phyloP scores from a whole-genome alignment of 2,888 invertebrate genomes.

The Dascillus cervinus region DNA sequence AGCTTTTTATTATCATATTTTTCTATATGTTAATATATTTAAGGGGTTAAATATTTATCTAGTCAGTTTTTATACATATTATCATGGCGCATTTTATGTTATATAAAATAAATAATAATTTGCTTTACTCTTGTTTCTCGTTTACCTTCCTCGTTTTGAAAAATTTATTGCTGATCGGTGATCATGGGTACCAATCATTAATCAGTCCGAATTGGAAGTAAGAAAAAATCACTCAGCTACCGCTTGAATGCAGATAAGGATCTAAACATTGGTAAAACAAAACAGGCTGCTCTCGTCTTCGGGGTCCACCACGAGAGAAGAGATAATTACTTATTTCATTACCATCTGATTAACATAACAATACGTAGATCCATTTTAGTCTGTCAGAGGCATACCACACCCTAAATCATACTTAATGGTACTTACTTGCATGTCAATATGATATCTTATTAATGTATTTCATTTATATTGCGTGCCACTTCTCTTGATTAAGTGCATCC shows the following conservation, averaged over 20 bases:
- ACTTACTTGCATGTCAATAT: constrained; percentile 16
- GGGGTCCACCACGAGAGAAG: constrained; percentile 11
- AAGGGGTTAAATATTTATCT: constrained; percentile 16
- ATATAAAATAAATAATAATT: constrained; percentile 15
- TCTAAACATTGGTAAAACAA: constrained; percentile 21
- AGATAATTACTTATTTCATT: constrained; percentile 31
- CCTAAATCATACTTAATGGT: constrained; percentile 17
- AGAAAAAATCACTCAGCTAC: constrained; percentile 26
- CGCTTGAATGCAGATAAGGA: constrained; percentile 15
- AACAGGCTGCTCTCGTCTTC: too few relatives aligned
- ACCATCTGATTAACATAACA: constrained; percentile 34
- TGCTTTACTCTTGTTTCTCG: too few relatives aligned
- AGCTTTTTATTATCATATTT: constrained; percentile 6
- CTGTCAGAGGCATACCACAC: constrained; percentile 22
- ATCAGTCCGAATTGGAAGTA: constrained; percentile 22
- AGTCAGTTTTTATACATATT: constrained; percentile 13
- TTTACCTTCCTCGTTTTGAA: too few relatives aligned
- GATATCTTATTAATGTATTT: constrained; percentile 19
- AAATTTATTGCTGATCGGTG: too few relatives aligned
- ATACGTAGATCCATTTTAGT: constrained; percentile 30
- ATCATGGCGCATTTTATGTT: constrained; percentile 12
- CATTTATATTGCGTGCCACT: too few relatives aligned
- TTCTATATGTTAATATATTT: constrained; percentile 10
- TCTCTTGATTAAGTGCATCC: too few relatives aligned
- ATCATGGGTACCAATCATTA: too few relatives aligned